phyloP scores from a whole-genome alignment of 2,797 vertebrate species.

The Tokudaia muenninki region DNA sequence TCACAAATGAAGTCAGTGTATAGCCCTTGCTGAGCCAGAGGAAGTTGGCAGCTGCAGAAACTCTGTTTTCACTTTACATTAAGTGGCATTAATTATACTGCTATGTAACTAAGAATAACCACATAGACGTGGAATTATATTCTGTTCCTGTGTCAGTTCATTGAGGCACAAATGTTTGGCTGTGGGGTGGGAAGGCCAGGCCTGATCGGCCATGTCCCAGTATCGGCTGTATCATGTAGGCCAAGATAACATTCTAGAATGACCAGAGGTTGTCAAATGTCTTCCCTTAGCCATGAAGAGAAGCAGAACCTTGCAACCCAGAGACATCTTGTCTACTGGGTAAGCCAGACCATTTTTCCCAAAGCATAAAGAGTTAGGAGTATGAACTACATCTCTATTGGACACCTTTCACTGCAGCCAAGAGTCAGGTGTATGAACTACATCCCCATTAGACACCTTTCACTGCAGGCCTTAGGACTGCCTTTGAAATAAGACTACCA shows the following conservation, averaged over 20 bases:
- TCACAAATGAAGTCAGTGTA: conserved; percentile 77
- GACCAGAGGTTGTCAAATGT: background rate
- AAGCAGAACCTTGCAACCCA: conserved; percentile 6
- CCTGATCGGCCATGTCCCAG: background rate
- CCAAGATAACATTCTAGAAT: background rate
- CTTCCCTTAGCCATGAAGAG: background rate
- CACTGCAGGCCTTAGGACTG: background rate
- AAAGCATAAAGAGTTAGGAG: conserved; percentile 5
- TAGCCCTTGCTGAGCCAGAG: conserved; percentile 73
- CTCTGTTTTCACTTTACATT: conserved; percentile 79
- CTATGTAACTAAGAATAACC: conserved; percentile 75
- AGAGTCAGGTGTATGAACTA: conserved; percentile 42
- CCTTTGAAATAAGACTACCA: conserved; percentile 71
- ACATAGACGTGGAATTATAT: background rate
- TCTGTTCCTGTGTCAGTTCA: conserved; percentile 61
- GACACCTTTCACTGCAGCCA: conserved; percentile 41
- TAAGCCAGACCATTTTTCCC: conserved; percentile 50
- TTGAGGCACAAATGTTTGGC: background rate
- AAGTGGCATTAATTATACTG: conserved; percentile 79
- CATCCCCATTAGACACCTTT: conserved; percentile 54
- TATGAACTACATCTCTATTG: conserved; percentile 45
- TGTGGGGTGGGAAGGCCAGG: background rate
- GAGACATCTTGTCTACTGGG: conserved; percentile 53
- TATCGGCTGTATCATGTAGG: background rate
- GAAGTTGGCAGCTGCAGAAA: conserved; percentile 75